Evolutionary conservation across 2,797 vertebrate species (phyloP).

Genomic region (Nannoperca obscura): DNA sequence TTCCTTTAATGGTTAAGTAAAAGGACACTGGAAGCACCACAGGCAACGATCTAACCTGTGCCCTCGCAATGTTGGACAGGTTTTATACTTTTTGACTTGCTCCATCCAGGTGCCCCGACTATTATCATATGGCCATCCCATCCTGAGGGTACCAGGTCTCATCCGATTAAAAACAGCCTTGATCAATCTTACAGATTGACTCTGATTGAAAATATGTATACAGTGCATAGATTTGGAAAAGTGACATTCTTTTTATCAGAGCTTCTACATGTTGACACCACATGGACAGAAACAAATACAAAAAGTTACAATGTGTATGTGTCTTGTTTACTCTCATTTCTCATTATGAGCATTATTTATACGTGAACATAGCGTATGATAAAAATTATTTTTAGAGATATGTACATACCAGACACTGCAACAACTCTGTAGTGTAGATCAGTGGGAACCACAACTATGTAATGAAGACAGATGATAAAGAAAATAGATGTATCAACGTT

Average conservation of each 20-base stretch:
- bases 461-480: neutral
- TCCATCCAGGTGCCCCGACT: neutral
- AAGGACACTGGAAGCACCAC: neutral
- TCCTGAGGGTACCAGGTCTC: neutral
- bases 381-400: neutral
- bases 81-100: neutral
- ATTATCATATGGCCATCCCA: neutral
- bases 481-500: neutral
- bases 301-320: neutral
- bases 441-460: neutral
- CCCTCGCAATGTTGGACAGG: neutral
- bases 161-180: neutral
- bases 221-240: neutral
- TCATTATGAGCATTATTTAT: neutral
- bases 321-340: neutral
- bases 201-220: neutral
- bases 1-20: neutral
- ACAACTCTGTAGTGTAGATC: neutral
- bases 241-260: neutral
- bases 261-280: neutral
- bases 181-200: conserved; percentile 1
- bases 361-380: neutral
- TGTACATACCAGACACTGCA: neutral
- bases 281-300: neutral
- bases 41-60: neutral